Conservation (phyloP, 2,113 vertebrate species). For the Oreocharis arfaki region DNA sequence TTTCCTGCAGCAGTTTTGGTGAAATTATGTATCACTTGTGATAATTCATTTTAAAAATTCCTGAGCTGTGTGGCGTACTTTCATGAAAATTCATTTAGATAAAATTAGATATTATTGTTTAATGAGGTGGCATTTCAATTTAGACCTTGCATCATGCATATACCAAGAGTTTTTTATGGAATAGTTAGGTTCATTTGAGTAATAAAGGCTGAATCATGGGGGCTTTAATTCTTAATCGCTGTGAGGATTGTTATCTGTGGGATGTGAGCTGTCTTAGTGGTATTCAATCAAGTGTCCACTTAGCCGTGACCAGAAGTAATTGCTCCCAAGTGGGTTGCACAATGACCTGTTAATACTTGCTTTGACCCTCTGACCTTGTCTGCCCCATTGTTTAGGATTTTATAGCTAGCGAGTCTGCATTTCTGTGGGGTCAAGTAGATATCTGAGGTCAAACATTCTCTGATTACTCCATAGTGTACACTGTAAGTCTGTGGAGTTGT, state of each 20-base stretch:
- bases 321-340: constrained; percentile 98
- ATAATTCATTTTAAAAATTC: constrained; percentile 87
- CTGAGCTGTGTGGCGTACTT: constrained; percentile 82
- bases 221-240: constrained; percentile 99
- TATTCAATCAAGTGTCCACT: constrained; percentile 99
- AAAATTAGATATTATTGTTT: constrained; percentile 89
- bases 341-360: constrained; percentile 98
- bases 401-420: constrained; percentile 84
- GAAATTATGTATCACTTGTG: constrained; percentile 82
- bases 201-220: constrained; percentile 98
- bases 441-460: constrained; percentile 82
- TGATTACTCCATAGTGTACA: constrained; percentile 69
- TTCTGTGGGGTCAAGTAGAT: constrained; percentile 91
- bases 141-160: constrained; percentile 82
- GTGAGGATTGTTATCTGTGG: constrained; percentile 98
- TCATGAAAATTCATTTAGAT: constrained; percentile 89
- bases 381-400: constrained; percentile 92
- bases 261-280: constrained; percentile 96
- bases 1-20: constrained; percentile 73
- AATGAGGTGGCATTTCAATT: constrained; percentile 89
- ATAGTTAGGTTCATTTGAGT: constrained; percentile 99
- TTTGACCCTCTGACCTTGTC: constrained; percentile 98
- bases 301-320: constrained; percentile 99
- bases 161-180: constrained; percentile 91
- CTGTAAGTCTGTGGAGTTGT: constrained; percentile 59